Base-by-base conservation (phyloP, 2,113 vertebrate species). In the Pelecanoides urinatrix region DNA sequence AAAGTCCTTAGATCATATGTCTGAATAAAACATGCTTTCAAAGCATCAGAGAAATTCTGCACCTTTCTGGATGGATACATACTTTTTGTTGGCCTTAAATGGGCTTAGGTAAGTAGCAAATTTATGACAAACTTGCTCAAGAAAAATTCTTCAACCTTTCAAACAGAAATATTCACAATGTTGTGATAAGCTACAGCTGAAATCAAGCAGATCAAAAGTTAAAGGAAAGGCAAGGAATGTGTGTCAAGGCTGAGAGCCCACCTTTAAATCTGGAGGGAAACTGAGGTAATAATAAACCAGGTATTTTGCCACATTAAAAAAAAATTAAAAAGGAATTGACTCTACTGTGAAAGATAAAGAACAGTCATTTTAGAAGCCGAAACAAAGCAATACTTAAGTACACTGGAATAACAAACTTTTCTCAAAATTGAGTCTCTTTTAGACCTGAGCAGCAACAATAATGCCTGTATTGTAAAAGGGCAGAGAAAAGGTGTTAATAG, bases 1-100 rank as follows among this genome's bases (percentile, higher is more conserved):
- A 83, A 86, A 83, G 23, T 73, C 44, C 40, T 92, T 76, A 38
- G 29, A 80, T 90, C 7, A 1, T 72, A 17, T 30, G 13, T 75
- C 50, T 85, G 73, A 90, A 92, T 93, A 91, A 75, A 94, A 72
- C 23, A 91, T 27, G 3, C 16, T 87, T 81, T 42, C 34, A 88
- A 82, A 68, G 17, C 14, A 68, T 61, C 40, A 65, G 10, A 55
- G 23, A 88, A 81, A 75, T 78, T 87, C 29, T 74, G 17, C 10
- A n/a, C 12, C 11, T 91, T 82, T 89, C 40, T 90, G 16, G 8
- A 20, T 65, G 29, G n/a, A 68, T 68, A 32, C 4, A 11, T 77
- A 13, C 8, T 32, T 94, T 61, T 81, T 70, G 5, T 66, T 75
- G 29, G 14, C 20, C 80, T 62, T 88, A 76, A 85, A 70, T 58